Base-by-base conservation (phyloP, 2,797 vertebrate species). In the Silurus aristotelis region DNA sequence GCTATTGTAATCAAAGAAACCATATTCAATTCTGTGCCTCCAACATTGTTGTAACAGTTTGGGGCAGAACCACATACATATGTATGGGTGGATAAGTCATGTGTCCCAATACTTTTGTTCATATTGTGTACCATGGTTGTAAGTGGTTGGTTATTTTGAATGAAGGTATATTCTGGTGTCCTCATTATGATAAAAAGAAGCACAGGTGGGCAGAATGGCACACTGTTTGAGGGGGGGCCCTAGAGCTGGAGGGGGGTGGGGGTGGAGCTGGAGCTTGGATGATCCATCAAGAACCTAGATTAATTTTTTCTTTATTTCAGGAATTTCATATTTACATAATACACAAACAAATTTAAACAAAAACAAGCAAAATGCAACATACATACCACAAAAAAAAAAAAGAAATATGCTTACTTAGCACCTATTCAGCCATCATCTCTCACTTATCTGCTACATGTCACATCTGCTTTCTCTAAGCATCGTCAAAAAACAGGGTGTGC, bases 141-240 rank as follows among this genome's bases (percentile, higher is more conserved):
- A 48, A 48, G 13, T 12, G 1, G 8, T n/a, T n/a, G 19, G 46
- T 72, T 48, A 72, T 73, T 25, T 25, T 52, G 46, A n/a, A 73
- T 73, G 22, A 46, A 12, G 48, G 14, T 64, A 2, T 48, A 22
- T 80, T 80, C 61, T 46, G 76, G 19, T 43, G 77, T 22, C 46
- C 25, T 58, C n/a, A 0, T 52, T 31, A 67, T 80, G 22, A 80
- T 80, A 66, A 43, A 48, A 80, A 67, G 81, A 88, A 85, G 83
- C 87, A 87, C 92, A 90, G 91, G 92, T 85, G 83, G 87, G 87
- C 85, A 73, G 89, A 87, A 75, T 84, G 67, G 81, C 58, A 67
- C 84, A 75, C 38, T 83, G 86, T 83, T 84, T 38, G 38, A 2
- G 73, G 84, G 81, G 82, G 79, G 56, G 25, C 67, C 83, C 56